These are phyloP conservation scores for Tetraodon nigroviridis DNA, from an alignment of 2,113 vertebrate species.

Conservation along the genomic window DNA sequence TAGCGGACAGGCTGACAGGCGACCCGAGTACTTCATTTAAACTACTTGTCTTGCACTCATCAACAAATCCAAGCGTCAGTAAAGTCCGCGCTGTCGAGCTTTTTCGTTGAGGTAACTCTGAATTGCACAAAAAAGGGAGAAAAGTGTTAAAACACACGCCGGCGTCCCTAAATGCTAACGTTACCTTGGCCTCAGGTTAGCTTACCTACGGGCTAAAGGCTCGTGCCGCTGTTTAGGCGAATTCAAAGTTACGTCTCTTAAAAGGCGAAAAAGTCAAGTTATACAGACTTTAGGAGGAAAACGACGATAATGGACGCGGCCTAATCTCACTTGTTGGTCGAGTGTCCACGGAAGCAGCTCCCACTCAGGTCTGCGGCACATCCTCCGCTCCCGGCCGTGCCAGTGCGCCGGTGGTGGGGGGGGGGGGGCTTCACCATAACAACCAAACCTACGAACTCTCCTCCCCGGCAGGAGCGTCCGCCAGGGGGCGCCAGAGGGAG, in stretches of 20 bases:
- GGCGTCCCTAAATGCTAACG: conserved; percentile 27
- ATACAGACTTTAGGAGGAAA: not conserved
- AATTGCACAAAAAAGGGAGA: not conserved
- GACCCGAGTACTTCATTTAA: conserved; percentile 35
- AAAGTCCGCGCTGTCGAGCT: not conserved
- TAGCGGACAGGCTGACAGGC: conserved; percentile 38
- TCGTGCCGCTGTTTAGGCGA: not conserved
- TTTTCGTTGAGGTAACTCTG: not conserved
- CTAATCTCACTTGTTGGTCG: conserved; percentile 54
- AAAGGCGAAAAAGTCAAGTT: not conserved
- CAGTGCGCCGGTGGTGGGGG: conserved; percentile 52
- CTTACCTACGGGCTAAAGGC: conserved; percentile 2
- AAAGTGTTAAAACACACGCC: not conserved
- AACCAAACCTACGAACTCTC: conserved; percentile 51
- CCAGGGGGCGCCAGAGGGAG: conserved; percentile 50
- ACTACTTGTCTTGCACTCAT: conserved; percentile 3
- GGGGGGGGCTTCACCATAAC: conserved; percentile 77
- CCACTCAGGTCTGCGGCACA: conserved; percentile 25
- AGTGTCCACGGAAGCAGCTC: not conserved
- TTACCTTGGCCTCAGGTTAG: conserved; percentile 50
- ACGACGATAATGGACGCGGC: not conserved
- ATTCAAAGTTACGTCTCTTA: conserved; percentile 2
- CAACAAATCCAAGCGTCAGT: not conserved
- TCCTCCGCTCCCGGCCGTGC: conserved; percentile 32
- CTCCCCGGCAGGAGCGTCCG: not conserved